phyloP scores from a whole-genome alignment of 2,113 vertebrate species.

The Lipotes vexillifer region DNA sequence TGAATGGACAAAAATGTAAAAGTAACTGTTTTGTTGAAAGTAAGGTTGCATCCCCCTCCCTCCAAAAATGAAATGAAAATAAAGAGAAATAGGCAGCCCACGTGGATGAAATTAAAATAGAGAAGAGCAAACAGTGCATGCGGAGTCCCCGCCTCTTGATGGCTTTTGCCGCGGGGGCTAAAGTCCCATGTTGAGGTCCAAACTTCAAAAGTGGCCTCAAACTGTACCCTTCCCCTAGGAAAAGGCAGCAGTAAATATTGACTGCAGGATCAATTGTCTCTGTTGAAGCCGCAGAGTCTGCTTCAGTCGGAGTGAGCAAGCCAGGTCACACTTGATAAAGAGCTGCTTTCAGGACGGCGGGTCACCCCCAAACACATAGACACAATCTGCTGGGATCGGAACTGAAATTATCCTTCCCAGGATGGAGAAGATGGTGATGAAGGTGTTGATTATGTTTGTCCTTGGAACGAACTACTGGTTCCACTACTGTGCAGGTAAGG shows the following conservation, averaged over 20 bases:
- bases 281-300: conserved; percentile 38
- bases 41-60: neutral
- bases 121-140: neutral
- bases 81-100: neutral
- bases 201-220: conserved; percentile 40
- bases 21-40: neutral
- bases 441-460: neutral
- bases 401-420: neutral
- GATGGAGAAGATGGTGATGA: neutral
- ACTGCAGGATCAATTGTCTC: conserved; percentile 46
- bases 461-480: neutral
- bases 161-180: neutral
- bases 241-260: conserved; percentile 70
- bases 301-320: neutral
- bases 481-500: conserved; percentile 63
- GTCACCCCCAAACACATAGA: neutral
- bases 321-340: conserved; percentile 44
- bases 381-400: neutral
- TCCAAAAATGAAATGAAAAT: neutral
- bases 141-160: neutral
- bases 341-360: neutral
- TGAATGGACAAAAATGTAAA: neutral
- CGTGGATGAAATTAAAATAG: neutral
- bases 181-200: neutral
- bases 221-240: conserved; percentile 14